A percentile compares a stretch with the other conserved stretches of the same genome.
phyloP scores from a whole-genome alignment of 2,888 invertebrate species.

The Drosophila paucipuncta region DNA sequence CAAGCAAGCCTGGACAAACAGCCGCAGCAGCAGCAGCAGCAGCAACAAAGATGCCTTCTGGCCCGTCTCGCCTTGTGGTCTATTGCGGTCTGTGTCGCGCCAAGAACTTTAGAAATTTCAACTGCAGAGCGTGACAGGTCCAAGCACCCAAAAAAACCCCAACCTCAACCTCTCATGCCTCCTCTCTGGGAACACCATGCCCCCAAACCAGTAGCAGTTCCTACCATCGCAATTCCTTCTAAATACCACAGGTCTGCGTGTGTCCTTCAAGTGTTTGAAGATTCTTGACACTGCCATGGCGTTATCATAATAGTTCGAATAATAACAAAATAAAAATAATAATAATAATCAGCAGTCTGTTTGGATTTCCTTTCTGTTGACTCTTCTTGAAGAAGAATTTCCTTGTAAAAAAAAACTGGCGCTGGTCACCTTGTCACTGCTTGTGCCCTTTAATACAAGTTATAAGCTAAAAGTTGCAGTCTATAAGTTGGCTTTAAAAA shows the following conservation, averaged over 20 bases:
- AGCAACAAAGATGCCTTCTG: conserved; percentile 29
- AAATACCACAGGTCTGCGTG: background rate
- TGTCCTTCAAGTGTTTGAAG: conserved; percentile 21
- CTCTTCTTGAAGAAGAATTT: no score
- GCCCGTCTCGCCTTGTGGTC: conserved; percentile 18
- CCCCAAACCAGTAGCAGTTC: background rate
- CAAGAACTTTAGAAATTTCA: conserved; percentile 55
- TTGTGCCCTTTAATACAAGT: no score
- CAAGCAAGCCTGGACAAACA: conserved; percentile 71
- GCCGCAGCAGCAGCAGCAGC: background rate
- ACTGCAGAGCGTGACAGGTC: conserved; percentile 12
- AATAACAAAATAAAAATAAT: background rate
- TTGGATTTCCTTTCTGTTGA: no score
- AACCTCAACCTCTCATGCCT: background rate
- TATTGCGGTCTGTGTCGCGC: conserved; percentile 51
- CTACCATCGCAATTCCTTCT: background rate
- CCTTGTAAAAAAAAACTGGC: background rate
- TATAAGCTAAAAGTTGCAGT: background rate
- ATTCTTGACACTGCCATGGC: conserved; percentile 47
- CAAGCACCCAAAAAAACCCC: background rate
- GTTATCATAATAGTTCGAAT: conserved; percentile 60
- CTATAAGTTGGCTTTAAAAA: background rate
- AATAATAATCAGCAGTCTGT: conserved; percentile 4
- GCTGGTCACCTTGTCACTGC: no score
- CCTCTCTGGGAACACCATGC: background rate